Percentiles rank a stretch among this genome's conserved stretches.
Evolutionary conservation across 2,888 invertebrate species (phyloP).

Genomic region (Acanthococcus lagerstroemiae): DNA sequence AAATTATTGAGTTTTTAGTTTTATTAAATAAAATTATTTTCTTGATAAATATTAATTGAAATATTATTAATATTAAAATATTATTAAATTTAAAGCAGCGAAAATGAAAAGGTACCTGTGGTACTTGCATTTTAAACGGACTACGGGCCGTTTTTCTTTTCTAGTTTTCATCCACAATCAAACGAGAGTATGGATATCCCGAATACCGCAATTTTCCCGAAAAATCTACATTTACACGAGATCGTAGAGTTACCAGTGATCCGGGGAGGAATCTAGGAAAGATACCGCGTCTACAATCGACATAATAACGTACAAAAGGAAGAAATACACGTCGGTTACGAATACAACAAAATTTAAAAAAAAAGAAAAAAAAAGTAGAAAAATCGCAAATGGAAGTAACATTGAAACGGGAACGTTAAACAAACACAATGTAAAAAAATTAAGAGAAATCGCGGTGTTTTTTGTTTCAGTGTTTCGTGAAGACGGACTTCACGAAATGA

Average conservation of each 20-base stretch:
- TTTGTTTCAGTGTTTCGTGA: slow-evolving; percentile 12
- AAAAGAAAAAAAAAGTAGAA: slow-evolving; percentile 10
- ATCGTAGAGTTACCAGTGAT: slow-evolving; percentile 23
- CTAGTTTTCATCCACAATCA: too few species aligned
- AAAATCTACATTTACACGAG: neutral
- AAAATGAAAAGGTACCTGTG: too few species aligned
- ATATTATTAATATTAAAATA: too few species aligned
- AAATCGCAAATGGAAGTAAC: too few species aligned
- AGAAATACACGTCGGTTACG: slow-evolving; percentile 20
- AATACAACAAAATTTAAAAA: slow-evolving; percentile 18
- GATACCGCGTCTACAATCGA: neutral
- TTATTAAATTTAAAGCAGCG: too few species aligned
- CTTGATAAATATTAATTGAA: too few species aligned
- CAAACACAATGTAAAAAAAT: slow-evolving; percentile 12
- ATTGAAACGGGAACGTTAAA: slow-evolving; percentile 29
- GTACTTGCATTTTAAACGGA: too few species aligned
- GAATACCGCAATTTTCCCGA: too few species aligned
- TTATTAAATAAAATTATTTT: too few species aligned
- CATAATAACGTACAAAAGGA: slow-evolving; percentile 22
- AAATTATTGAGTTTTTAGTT: too few species aligned
- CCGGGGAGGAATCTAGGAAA: slow-evolving; percentile 6
- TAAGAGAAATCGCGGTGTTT: neutral
- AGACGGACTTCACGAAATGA: slow-evolving; percentile 60
- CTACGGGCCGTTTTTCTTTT: too few species aligned
- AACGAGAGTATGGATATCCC: too few species aligned